phyloP scores from a whole-genome alignment of 2,888 invertebrate genomes.

The Micoletzkya japonica region DNA sequence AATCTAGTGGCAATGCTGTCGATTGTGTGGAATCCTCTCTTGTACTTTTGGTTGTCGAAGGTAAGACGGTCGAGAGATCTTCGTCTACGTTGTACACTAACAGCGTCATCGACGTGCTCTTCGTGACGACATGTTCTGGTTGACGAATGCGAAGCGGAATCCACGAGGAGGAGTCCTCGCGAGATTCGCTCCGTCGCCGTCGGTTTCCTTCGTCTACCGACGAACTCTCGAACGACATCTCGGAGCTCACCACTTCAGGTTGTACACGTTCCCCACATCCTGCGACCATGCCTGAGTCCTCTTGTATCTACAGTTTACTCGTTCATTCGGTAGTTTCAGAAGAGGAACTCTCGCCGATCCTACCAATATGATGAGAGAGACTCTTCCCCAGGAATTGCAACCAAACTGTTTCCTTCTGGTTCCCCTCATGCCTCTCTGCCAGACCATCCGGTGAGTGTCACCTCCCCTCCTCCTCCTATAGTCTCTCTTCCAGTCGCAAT shows the following conservation, averaged over 20 bases:
- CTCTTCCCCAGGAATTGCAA: constrained; percentile 53
- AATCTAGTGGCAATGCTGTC: constrained; percentile 62
- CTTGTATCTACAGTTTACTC: neutral
- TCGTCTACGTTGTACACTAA: neutral
- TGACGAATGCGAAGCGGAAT: constrained; percentile 55
- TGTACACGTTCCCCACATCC: neutral
- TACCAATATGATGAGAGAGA: constrained; percentile 58
- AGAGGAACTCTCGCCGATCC: constrained; percentile 63
- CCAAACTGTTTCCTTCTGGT: constrained; percentile 62
- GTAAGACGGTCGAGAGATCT: constrained; percentile 35
- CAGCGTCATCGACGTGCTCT: constrained; percentile 61
- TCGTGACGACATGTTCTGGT: constrained; percentile 62
- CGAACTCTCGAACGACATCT: constrained; percentile 59
- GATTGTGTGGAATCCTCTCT: constrained; percentile 61
- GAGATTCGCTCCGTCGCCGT: constrained; percentile 59
- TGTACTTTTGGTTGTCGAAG: constrained; percentile 64
- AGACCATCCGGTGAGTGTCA: constrained; percentile 29
- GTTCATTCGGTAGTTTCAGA: constrained; percentile 33
- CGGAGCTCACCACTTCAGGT: constrained; percentile 30
- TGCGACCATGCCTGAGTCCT: neutral
- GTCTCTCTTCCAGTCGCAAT: neutral
- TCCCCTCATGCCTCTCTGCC: constrained; percentile 61
- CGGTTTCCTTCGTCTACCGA: constrained; percentile 57
- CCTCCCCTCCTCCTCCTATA: neutral
- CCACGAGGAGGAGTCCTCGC: constrained; percentile 50